A percentile compares a stretch with the other conserved stretches of the same genome.
Conservation (phyloP, 2,797 vertebrate species). For the Dromococcyx pavoninus region DNA sequence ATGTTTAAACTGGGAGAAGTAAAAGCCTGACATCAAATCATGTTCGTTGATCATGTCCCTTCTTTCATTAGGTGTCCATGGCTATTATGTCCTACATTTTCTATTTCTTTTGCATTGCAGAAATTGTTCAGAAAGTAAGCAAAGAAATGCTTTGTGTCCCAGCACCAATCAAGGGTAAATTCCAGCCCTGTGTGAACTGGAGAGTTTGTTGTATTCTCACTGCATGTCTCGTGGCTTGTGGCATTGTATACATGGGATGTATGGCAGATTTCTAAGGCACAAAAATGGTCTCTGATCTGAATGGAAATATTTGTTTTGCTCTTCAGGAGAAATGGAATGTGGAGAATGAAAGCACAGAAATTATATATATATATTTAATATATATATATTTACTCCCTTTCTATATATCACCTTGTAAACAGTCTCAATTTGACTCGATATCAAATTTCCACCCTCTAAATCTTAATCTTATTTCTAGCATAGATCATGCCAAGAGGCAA, state of each 20-base stretch:
- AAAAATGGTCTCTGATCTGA: background rate
- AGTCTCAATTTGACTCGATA: background rate
- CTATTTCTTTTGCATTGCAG: background rate
- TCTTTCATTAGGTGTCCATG: background rate
- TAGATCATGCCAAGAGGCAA: background rate
- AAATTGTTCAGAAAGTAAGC: too few relatives aligned
- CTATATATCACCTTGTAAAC: background rate
- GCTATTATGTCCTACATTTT: background rate
- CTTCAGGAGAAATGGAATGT: background rate
- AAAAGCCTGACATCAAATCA: background rate
- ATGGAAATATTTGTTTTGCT: background rate
- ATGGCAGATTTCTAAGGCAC: background rate
- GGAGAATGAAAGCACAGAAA: background rate
- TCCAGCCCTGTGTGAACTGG: too few relatives aligned
- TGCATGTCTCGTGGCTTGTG: accelerated
- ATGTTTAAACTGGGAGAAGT: background rate
- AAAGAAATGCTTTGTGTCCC: accelerated
- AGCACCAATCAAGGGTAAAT: accelerated
- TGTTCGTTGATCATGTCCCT: background rate
- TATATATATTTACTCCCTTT: background rate
- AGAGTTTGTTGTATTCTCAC: background rate
- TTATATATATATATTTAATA: too few relatives aligned
- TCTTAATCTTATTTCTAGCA: background rate
- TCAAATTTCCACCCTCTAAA: background rate
- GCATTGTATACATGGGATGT: accelerated